phyloP scores from a whole-genome alignment of 92 coral and sea anemone genomes.

The Epizoanthus rinbou region DNA sequence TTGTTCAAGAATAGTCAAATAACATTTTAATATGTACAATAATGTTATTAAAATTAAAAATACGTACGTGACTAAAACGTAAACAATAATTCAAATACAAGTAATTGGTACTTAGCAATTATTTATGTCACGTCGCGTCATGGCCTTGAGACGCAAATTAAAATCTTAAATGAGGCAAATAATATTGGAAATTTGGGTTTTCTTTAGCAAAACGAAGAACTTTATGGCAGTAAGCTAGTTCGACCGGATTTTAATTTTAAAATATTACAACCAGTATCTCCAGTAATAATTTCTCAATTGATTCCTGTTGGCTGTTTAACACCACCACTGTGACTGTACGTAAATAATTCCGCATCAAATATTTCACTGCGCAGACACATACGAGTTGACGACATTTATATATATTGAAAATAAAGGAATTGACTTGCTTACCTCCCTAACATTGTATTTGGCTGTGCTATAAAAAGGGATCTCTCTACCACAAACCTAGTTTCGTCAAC shows the following conservation, averaged over 20 bases:
- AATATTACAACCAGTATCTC: not conserved
- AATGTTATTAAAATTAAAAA: too few species aligned
- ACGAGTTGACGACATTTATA: too few species aligned
- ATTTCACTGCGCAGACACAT: not conserved
- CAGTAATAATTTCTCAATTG: not conserved
- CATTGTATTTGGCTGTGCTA: slow-evolving; percentile 95
- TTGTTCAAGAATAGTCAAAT: not conserved
- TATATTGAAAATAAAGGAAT: not conserved
- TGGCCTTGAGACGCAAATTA: too few species aligned
- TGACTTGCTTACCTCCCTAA: slow-evolving; percentile 74
- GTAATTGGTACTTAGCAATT: too few species aligned
- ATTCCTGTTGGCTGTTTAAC: too few species aligned
- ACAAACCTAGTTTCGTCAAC: slow-evolving; percentile 95
- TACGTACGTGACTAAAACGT: not conserved
- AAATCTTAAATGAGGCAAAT: too few species aligned
- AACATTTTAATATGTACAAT: not conserved
- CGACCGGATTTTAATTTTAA: not conserved
- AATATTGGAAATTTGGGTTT: too few species aligned
- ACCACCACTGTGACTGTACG: too few species aligned
- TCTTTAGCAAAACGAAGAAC: too few species aligned
- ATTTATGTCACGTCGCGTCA: not conserved
- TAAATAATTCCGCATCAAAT: too few species aligned
- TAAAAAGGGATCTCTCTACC: slow-evolving; percentile 90
- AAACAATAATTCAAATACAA: not conserved
- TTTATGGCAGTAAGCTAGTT: not conserved